phyloP scores from a whole-genome alignment of 1,140 invertebrate species.

The Drosophila ironensis region DNA sequence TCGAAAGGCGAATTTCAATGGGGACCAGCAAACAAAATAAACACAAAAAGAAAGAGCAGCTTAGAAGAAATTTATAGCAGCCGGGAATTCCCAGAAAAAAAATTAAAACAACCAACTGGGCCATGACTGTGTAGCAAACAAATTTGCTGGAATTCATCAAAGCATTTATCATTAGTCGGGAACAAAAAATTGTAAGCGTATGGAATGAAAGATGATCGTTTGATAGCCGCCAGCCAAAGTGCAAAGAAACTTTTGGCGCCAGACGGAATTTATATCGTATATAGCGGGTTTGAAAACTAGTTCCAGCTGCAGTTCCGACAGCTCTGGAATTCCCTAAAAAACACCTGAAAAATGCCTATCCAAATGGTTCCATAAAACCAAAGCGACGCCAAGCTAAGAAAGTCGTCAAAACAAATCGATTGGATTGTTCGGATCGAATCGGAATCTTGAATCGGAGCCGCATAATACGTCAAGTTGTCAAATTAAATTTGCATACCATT shows the following conservation, averaged over 20 bases:
- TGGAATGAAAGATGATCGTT: slow-evolving; percentile 38
- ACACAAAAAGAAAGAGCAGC: slow-evolving; percentile 57
- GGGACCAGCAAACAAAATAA: slow-evolving; percentile 22
- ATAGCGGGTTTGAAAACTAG: slow-evolving; percentile 1
- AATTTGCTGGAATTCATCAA: slow-evolving; percentile 44
- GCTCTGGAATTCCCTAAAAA: slow-evolving; percentile 54
- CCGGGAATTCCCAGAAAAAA: slow-evolving; percentile 64
- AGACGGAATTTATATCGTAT: slow-evolving; percentile 22
- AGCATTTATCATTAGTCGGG: slow-evolving; percentile 66
- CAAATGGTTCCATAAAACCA: slow-evolving; percentile 29
- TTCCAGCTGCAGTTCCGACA: slow-evolving; percentile 14
- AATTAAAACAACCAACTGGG: slow-evolving; percentile 48
- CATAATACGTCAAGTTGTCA: slow-evolving; percentile 56
- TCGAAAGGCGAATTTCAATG: slow-evolving; percentile 24
- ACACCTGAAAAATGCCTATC: slow-evolving; percentile 43
- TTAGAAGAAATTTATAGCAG: slow-evolving; percentile 57
- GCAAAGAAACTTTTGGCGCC: slow-evolving; percentile 61
- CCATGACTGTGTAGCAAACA: slow-evolving; percentile 61
- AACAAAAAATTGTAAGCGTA: not conserved
- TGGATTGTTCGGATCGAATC: no score
- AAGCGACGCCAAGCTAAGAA: slow-evolving; percentile 41
- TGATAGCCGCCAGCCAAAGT: slow-evolving; percentile 21
- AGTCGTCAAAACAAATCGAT: slow-evolving; percentile 64
- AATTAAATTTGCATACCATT: slow-evolving; percentile 58
- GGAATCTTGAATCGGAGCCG: slow-evolving; percentile 5